Evolutionary conservation across 2,888 invertebrate species (phyloP), one percentile per base, ranked within the genome.

Genomic region (Drosophila sordidapex): DNA sequence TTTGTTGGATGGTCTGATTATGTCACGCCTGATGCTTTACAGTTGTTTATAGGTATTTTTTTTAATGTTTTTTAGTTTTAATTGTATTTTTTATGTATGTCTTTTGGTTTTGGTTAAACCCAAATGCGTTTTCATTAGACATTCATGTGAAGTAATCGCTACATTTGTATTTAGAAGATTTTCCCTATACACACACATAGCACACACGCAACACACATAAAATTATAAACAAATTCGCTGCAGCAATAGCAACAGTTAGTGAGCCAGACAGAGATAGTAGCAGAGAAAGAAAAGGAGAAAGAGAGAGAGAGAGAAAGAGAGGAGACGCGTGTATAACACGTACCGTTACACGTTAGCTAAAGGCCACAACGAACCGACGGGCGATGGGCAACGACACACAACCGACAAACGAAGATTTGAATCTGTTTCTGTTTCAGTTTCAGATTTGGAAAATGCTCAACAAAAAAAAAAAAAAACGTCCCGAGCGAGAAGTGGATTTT

Each of bases 371-470:
- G 51, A 52, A 61, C 63, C 74, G 66, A 61, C 63, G 54, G 49
- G 72, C 74, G 46, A 63, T 69, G 48, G 71, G 36, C 81, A 59
- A 73, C 84, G 83, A 81, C 70, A 88, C 91, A 92, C 92, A 90
- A 92, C 92, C 93, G 92, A 90, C 91, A 91, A 92, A 91, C 91
- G 90, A 91, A 92, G 91, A 91, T 93, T 90, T 91, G 83, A 82
- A 91, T 92, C 91, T 91, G 87, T 86, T 86, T 91, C 91, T 88
- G 92, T 76, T 78, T 83, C 77, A 56, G 67, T 82, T 80, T 82
- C 74, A 58, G 70, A 80, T 74, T 82, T 70, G 73, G 74, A 83
- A 83, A 86, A 81, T 74, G 63, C 70, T 70, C 73, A 60, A 64
- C 63, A 63, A 8, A 29, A 27, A 18, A 25, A 54, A 18, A 72